A percentile compares a stretch with the other conserved stretches of the same genome.
Evolutionary conservation across 2,888 invertebrate genomes (phyloP).

Genomic region (Halictus ligatus): DNA sequence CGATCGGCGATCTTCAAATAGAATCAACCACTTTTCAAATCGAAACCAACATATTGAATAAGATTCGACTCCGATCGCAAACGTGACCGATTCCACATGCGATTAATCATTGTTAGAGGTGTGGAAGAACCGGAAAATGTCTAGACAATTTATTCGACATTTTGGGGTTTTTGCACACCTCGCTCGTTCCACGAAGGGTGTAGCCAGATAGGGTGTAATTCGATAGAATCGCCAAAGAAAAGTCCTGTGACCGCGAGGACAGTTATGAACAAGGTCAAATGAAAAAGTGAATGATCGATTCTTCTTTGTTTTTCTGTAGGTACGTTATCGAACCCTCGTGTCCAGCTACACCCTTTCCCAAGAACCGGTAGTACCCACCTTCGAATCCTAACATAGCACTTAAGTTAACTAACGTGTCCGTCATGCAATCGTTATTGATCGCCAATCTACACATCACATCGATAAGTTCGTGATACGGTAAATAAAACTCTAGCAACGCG

Average conservation of each 20-base stretch:
- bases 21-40: not conserved
- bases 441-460: constrained; percentile 95
- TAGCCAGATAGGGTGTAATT: too few species aligned
- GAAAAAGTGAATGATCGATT: too few species aligned
- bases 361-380: constrained; percentile 82
- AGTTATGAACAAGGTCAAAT: too few species aligned
- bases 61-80: not conserved
- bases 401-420: constrained; percentile 93
- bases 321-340: too few species aligned
- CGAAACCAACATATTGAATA: not conserved
- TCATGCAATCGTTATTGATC: constrained; percentile 94
- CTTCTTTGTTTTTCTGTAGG: too few species aligned
- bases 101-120: not conserved
- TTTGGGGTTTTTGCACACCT: not conserved
- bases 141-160: not conserved
- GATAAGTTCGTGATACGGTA: constrained; percentile 95
- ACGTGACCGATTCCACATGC: not conserved
- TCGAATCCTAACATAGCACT: constrained; percentile 96
- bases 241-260: too few species aligned
- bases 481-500: constrained; percentile 91
- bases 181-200: not conserved
- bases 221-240: too few species aligned
- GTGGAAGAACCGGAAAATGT: not conserved
- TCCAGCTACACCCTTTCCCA: not conserved
- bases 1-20: not conserved